These are phyloP conservation scores for Chalcis sispes DNA, from an alignment of 2,888 invertebrate genomes.

Conservation along the genomic window DNA sequence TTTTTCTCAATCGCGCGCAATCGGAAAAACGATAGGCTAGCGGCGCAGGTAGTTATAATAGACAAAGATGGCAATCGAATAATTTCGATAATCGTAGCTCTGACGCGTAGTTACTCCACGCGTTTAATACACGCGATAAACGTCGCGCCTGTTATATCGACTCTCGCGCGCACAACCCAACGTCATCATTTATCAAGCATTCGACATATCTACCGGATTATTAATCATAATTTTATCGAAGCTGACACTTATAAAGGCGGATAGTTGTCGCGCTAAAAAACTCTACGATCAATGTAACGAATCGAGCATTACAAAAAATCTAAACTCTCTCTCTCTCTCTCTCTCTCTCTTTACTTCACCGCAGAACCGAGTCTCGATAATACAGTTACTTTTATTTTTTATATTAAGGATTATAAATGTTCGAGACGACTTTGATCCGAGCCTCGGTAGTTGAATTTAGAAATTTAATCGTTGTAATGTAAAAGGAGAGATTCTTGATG, in stretches of 20 bases:
- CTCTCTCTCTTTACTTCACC: not conserved
- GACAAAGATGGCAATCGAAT: no score
- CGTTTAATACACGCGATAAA: slow-evolving; percentile 18
- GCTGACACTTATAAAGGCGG: slow-evolving; percentile 10
- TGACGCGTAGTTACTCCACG: slow-evolving; percentile 29
- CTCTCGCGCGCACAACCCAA: not conserved
- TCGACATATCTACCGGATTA: slow-evolving; percentile 39
- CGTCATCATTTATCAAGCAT: slow-evolving; percentile 52
- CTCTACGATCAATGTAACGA: slow-evolving; percentile 16
- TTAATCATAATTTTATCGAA: slow-evolving; percentile 53
- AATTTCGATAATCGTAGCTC: not conserved
- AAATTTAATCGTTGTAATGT: slow-evolving; percentile 7
- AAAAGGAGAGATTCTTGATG: no score
- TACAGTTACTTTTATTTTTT: no score
- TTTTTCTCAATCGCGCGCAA: no score
- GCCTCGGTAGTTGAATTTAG: slow-evolving; percentile 1
- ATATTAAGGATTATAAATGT: no score
- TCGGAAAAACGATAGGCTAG: no score
- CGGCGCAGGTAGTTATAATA: no score
- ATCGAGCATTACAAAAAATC: not conserved
- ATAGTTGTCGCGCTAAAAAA: not conserved
- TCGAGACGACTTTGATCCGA: not conserved
- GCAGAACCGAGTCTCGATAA: not conserved
- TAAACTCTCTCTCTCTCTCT: not conserved
- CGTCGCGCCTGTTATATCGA: slow-evolving; percentile 25